Evolutionary conservation across 1,140 invertebrate species (phyloP), one percentile per base, ranked within the genome.

Genomic region (Pollicipes pollicipes): DNA sequence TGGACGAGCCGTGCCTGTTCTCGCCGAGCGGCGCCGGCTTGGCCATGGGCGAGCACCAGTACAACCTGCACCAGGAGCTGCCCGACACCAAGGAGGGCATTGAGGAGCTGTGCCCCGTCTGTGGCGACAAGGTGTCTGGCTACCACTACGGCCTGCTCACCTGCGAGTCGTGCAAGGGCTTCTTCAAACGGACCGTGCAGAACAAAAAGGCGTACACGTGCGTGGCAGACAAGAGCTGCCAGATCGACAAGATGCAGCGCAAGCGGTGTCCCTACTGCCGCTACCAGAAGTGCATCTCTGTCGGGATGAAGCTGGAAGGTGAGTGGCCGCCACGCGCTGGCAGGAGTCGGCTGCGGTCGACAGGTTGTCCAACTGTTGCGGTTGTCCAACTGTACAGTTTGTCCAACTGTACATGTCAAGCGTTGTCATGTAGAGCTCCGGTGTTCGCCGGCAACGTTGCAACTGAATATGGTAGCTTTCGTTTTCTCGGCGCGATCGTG

Each of bases 261-360:
- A 99, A 99, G 81, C 82, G 97, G 76, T 99, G 97, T 84, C 96
- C 96, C 1, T 97, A 88, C 81, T 99, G 97, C 83, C 85, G 97
- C 73, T 99, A 99, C 83, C 95, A 98, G 81, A 99, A 99, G 84
- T 99, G 97, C 82, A 86, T 99, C 72, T 91, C 93, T 76, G 95
- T 98, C 77, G 97, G 97, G 76, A 99, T 99, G 97, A 98, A 98
- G 82, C 85, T 98, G 32, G 97, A 99, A 90, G 96, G 96, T 99
- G 83, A 90, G 90, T 67, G n/a, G n/a, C 68, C 64, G 10, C 64
- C 45, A 21, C 45, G 13, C 13, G 45, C 21, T 21, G 45, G 45
- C 17, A n/a, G n/a, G n/a, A n/a, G n/a, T n/a, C n/a, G n/a, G n/a
- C n/a, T n/a, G n/a, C n/a, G n/a, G n/a, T n/a, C n/a, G n/a, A n/a